A percentile compares a stretch with the other conserved stretches of the same genome.
Conservation (phyloP, 2,888 invertebrate species). For the Eristalis intricaria region DNA sequence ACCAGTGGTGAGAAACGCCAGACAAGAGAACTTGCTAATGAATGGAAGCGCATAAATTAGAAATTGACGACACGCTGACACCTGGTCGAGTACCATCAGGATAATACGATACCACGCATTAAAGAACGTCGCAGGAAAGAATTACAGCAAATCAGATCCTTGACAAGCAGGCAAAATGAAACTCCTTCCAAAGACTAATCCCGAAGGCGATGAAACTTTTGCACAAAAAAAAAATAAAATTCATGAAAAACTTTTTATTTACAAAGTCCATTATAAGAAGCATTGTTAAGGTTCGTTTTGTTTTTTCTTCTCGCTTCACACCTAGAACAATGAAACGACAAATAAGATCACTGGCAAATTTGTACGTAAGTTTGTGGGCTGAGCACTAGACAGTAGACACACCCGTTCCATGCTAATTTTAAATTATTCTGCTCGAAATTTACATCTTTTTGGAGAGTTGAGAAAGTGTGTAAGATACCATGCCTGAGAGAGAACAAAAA, state of each 20-base stretch:
- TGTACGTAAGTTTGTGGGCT: neutral
- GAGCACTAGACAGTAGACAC: neutral
- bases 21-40: neutral
- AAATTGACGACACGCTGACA: neutral
- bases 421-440: neutral
- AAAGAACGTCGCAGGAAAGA: neutral
- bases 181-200: neutral
- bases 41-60: neutral
- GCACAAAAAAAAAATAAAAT: neutral
- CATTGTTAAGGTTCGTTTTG: neutral
- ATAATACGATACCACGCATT: neutral
- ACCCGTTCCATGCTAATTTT: neutral
- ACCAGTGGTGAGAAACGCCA: neutral
- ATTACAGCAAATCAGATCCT: neutral
- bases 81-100: neutral
- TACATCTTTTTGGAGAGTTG: neutral
- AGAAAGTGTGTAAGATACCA: neutral
- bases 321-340: neutral
- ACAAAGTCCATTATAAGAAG: neutral
- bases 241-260: neutral
- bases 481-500: neutral
- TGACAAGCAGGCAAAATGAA: neutral
- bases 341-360: neutral
- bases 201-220: neutral
- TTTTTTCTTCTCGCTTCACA: neutral